phyloP scores from a whole-genome alignment of 64 coral and sea anemone species.

The Montipora foliosa region DNA sequence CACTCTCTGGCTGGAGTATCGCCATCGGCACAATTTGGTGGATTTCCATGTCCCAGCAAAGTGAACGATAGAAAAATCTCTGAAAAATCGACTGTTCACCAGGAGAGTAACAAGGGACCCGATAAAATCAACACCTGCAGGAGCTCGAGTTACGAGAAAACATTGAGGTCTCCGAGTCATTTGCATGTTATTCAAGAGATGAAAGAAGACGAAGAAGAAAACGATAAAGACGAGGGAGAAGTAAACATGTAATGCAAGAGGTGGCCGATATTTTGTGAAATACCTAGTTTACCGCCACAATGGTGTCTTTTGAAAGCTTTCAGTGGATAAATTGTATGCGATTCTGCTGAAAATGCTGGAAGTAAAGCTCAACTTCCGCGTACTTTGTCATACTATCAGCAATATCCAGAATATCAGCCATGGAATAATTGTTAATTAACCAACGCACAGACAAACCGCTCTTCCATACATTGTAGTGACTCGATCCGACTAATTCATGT shows the following conservation, averaged over 20 bases:
- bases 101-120: background rate
- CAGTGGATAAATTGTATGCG: too few species aligned
- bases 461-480: too few species aligned
- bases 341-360: too few species aligned
- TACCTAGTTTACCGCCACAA: background rate
- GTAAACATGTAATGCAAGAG: background rate
- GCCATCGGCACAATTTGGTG: background rate
- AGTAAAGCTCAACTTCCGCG: too few species aligned
- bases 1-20: background rate
- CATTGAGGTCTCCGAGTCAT: background rate
- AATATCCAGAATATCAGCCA: too few species aligned
- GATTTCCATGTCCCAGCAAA: background rate
- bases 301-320: too few species aligned
- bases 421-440: too few species aligned
- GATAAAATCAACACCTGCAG: conserved; percentile 1
- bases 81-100: background rate
- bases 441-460: too few species aligned
- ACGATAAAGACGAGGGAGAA: background rate
- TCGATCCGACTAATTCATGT: too few species aligned
- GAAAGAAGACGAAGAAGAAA: conserved; percentile 2
- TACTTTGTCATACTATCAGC: too few species aligned
- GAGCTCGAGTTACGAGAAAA: background rate
- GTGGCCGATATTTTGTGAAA: background rate
- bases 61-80: background rate
- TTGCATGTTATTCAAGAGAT: conserved; percentile 17